Percentiles rank a stretch among this genome's conserved stretches.
These are phyloP conservation scores for Fissipunctia ypsillon DNA, from an alignment of 2,888 invertebrate genomes.

Conservation along the genomic window DNA sequence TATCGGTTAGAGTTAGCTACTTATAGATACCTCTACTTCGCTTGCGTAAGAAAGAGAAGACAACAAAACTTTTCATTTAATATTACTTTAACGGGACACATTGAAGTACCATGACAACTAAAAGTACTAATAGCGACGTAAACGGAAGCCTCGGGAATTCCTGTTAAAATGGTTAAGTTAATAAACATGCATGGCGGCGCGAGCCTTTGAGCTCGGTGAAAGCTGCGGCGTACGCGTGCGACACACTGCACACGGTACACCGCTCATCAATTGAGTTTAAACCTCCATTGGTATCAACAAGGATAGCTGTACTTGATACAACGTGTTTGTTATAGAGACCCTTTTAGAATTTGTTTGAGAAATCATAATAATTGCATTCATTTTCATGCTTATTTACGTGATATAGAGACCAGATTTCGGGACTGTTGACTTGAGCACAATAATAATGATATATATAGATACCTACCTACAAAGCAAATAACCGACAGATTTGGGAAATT, in stretches of 20 bases:
- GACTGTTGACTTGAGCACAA: neutral
- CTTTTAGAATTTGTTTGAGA: slow-evolving; percentile 6
- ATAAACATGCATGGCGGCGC: slow-evolving; percentile 86
- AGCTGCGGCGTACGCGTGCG: slow-evolving; percentile 79
- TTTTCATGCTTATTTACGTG: neutral
- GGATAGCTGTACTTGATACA: slow-evolving; percentile 52
- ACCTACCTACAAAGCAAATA: neutral
- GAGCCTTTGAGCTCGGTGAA: slow-evolving; percentile 87
- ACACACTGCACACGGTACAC: slow-evolving; percentile 66
- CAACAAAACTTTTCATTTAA: slow-evolving; percentile 54
- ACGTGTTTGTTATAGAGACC: slow-evolving; percentile 10
- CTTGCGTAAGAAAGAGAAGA: slow-evolving; percentile 41
- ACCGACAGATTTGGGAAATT: neutral
- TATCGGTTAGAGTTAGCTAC: slow-evolving; percentile 10
- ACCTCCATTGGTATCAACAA: slow-evolving; percentile 51
- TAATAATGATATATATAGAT: neutral
- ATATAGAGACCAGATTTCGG: neutral
- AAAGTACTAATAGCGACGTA: slow-evolving; percentile 80
- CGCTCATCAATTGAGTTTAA: slow-evolving; percentile 74
- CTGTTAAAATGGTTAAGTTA: slow-evolving; percentile 87
- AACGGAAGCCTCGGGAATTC: slow-evolving; percentile 83
- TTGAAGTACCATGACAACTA: slow-evolving; percentile 71
- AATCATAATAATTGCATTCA: neutral
- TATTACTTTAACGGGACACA: slow-evolving; percentile 69
- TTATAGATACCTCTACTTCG: slow-evolving; percentile 4